A percentile compares a stretch with the other conserved stretches of the same genome.
Evolutionary conservation across 2,113 vertebrate genomes (phyloP).

Genomic region (Limnothrissa miodon): DNA sequence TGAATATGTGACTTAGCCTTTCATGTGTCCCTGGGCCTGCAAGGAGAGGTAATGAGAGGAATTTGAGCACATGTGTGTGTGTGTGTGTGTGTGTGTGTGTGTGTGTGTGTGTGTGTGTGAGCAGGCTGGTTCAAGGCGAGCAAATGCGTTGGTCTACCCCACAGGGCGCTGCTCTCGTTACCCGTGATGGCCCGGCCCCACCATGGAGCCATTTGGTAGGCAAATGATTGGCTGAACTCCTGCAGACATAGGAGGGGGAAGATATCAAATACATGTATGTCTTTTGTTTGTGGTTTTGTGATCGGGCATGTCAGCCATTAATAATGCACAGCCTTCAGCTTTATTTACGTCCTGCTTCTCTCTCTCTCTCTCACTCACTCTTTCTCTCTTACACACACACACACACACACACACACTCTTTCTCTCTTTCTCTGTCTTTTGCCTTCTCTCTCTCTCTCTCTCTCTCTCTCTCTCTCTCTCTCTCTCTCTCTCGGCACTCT

Average conservation of each 20-base stretch:
- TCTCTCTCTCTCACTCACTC: not conserved
- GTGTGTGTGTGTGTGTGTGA: not conserved
- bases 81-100: not conserved
- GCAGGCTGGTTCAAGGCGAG: not conserved
- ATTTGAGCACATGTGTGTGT: not conserved
- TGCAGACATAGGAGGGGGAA: not conserved
- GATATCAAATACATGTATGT: not conserved
- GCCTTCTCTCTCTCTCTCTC: not conserved
- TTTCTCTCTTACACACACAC: no score
- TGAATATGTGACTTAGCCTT: not conserved
- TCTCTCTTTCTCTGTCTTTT: not conserved
- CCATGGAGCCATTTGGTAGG: not conserved
- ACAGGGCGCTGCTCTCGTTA: not conserved
- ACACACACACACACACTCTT: no score
- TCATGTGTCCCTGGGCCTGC: not conserved
- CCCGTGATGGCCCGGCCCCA: not conserved
- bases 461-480: not conserved
- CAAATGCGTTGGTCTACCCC: not conserved
- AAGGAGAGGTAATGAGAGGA: not conserved
- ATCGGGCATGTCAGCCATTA: not conserved
- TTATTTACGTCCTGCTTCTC: not conserved
- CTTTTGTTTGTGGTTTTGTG: not conserved
- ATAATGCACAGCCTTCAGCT: not conserved
- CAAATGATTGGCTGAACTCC: not conserved
- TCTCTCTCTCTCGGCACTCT: not conserved